These are phyloP conservation scores for Mixornis gularis DNA, from an alignment of 2,113 vertebrate genomes.

Conservation along the genomic window DNA sequence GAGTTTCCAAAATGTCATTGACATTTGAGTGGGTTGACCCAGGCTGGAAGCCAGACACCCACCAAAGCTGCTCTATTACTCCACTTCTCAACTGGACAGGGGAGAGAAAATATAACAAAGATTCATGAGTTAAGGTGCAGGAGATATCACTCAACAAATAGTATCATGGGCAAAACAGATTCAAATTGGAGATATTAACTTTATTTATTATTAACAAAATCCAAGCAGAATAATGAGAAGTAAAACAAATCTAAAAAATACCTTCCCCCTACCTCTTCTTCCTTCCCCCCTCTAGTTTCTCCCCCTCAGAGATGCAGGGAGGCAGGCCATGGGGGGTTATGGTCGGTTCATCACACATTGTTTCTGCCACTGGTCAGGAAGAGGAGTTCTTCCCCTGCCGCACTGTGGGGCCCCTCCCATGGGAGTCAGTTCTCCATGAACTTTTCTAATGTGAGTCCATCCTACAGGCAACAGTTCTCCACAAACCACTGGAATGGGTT, in stretches of 20 bases:
- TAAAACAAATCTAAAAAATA: not conserved
- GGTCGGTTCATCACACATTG: accelerated
- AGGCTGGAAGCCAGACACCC: not conserved
- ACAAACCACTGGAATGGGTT: not conserved
- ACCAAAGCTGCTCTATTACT: not conserved
- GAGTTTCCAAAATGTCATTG: not conserved
- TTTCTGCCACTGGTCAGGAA: not conserved
- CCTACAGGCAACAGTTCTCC: not conserved
- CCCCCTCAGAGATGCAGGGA: not conserved
- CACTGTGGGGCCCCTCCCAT: too few species aligned
- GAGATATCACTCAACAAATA: not conserved
- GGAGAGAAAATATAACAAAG: not conserved
- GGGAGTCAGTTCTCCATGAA: not conserved
- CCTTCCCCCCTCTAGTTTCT: not conserved
- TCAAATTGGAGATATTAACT: not conserved
- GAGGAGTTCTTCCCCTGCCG: not conserved
- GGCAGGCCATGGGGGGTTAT: not conserved
- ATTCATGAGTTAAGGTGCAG: not conserved
- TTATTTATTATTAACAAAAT: not conserved
- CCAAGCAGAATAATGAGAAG: not conserved
- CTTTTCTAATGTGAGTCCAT: too few species aligned
- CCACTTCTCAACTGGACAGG: not conserved
- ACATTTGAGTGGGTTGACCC: not conserved
- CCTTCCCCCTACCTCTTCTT: not conserved
- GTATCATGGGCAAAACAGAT: accelerated